Conservation (phyloP, 2,113 vertebrate genomes). For the Myiopsitta monachus region DNA sequence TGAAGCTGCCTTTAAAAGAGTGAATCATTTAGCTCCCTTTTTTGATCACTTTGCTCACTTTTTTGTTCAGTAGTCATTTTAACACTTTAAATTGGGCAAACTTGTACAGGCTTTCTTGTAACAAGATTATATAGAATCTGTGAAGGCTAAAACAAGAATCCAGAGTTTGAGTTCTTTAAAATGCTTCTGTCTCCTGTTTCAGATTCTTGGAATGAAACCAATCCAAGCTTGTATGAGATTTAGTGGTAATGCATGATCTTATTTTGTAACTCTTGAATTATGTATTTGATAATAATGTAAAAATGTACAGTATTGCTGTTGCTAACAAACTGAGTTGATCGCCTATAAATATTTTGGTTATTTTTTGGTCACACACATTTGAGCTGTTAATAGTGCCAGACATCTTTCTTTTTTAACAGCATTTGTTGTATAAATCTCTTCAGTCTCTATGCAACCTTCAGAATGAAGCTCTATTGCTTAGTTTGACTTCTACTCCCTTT, state of each 20-base stretch:
- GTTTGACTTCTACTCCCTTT: constrained; percentile 3
- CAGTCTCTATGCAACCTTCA: constrained; percentile 73
- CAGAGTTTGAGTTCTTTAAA: neutral
- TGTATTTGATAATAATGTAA: constrained; percentile 79
- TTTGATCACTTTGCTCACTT: neutral
- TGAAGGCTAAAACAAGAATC: constrained; percentile 47
- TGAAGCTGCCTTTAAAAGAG: neutral
- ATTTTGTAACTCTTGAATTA: constrained; percentile 75
- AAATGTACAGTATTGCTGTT: constrained; percentile 82
- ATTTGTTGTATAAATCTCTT: constrained; percentile 56
- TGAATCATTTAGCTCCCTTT: neutral
- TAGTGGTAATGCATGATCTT: constrained; percentile 79
- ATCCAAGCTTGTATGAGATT: constrained; percentile 69
- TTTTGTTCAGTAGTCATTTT: constrained; percentile 58
- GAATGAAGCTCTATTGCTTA: constrained; percentile 9
- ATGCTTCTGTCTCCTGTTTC: constrained; percentile 54
- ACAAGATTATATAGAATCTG: constrained; percentile 3
- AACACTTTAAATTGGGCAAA: constrained; percentile 42
- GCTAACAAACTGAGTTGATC: constrained; percentile 71
- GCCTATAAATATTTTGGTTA: constrained; percentile 75
- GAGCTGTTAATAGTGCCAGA: constrained; percentile 62
- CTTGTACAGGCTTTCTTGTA: constrained; percentile 54
- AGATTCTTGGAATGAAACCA: constrained; percentile 57
- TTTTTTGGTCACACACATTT: constrained; percentile 69
- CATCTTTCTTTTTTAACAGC: constrained; percentile 42